A percentile compares a stretch with the other conserved stretches of the same genome.
Conservation (phyloP, 2,888 invertebrate species). For the Melolontha melolontha region DNA sequence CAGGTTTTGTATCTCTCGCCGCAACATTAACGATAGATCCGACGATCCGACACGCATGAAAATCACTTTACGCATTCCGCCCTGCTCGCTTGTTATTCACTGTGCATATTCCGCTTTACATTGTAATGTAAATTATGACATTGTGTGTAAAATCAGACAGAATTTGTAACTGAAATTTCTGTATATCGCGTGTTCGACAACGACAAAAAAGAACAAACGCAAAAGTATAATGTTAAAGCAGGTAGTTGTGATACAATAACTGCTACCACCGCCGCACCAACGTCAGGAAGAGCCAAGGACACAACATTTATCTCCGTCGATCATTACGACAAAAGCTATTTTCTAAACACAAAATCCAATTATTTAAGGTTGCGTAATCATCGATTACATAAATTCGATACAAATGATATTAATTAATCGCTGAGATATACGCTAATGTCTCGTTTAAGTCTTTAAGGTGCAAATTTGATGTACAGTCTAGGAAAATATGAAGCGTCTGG, state of each 20-base stretch:
- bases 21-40: too few species aligned
- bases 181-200: background rate
- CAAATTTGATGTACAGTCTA: too few species aligned
- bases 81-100: conserved; percentile 18
- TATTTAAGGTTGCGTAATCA: conserved; percentile 11
- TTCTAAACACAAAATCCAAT: conserved; percentile 21
- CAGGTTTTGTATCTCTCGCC: too few species aligned
- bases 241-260: background rate
- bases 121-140: conserved; percentile 39
- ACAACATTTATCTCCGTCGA: background rate
- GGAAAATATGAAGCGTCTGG: too few species aligned
- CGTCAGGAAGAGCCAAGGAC: conserved; percentile 5
- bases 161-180: conserved; percentile 19
- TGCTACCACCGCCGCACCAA: background rate
- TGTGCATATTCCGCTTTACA: conserved; percentile 5
- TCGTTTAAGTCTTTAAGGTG: too few species aligned
- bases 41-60: conserved; percentile 16
- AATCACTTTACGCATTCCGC: conserved; percentile 25
- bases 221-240: too few species aligned
- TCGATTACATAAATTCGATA: background rate
- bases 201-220: background rate
- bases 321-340: conserved; percentile 1
- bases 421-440: background rate
- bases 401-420: too few species aligned
- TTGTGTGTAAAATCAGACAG: conserved; percentile 36